Conservation (phyloP, 2,113 vertebrate genomes). For the Xiphorhynchus elegans region DNA sequence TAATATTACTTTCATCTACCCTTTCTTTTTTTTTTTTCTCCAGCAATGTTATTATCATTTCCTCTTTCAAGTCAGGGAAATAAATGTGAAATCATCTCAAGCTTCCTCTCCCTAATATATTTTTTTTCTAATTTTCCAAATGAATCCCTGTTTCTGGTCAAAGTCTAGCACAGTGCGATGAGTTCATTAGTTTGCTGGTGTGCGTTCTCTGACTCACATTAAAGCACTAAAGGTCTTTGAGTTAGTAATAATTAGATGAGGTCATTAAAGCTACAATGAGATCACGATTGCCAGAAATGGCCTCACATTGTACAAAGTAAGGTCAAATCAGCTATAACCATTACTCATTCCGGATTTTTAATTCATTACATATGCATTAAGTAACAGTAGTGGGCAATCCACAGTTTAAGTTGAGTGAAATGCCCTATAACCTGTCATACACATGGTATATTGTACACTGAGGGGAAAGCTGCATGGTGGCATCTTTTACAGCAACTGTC, state of each 20-base stretch:
- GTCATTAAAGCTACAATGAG: constrained; percentile 77
- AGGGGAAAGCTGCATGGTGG: neutral
- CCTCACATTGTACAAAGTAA: constrained; percentile 60
- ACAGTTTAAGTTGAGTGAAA: neutral
- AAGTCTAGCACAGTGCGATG: constrained; percentile 53
- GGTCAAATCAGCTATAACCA: constrained; percentile 74
- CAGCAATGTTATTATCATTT: constrained; percentile 48
- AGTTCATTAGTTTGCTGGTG: constrained; percentile 73
- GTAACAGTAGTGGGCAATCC: constrained; percentile 18
- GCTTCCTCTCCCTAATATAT: constrained; percentile 59
- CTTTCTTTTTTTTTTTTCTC: neutral
- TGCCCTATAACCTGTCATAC: neutral
- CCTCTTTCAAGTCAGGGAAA: constrained; percentile 57
- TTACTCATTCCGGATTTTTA: constrained; percentile 55
- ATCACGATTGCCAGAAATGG: constrained; percentile 72
- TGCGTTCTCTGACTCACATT: constrained; percentile 65
- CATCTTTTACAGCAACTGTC: neutral
- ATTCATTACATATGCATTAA: constrained; percentile 61
- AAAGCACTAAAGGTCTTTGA: constrained; percentile 66
- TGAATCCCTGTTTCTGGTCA: constrained; percentile 71
- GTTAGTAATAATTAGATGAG: constrained; percentile 78
- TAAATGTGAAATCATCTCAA: constrained; percentile 63
- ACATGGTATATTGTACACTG: neutral
- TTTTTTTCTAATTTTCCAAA: constrained; percentile 71
- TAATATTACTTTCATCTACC: constrained; percentile 4